These are phyloP conservation scores for Melitaea cinxia DNA, from an alignment of 1,140 invertebrate species.

Conservation along the genomic window DNA sequence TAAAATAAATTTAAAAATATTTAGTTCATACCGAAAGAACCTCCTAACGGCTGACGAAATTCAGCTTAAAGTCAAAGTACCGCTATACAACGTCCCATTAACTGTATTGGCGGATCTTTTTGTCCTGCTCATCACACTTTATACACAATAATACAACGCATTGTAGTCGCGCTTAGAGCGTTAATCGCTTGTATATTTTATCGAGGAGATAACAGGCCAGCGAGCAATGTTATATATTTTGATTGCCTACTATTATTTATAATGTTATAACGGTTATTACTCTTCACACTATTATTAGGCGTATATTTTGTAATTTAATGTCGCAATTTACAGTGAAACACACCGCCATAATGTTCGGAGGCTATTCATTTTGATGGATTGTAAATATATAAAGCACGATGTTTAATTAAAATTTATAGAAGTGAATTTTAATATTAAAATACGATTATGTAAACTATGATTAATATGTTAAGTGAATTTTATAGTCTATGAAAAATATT, in stretches of 20 bases:
- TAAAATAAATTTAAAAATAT: slow-evolving; percentile 1
- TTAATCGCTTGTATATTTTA: slow-evolving; percentile 40
- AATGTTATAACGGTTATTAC: slow-evolving; percentile 36
- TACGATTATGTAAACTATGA: neutral
- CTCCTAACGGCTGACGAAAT: slow-evolving; percentile 40
- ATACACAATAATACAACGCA: slow-evolving; percentile 32
- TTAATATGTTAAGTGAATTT: neutral
- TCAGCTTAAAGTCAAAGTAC: slow-evolving; percentile 49
- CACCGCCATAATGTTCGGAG: neutral
- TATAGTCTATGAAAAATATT: no score
- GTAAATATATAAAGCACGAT: slow-evolving; percentile 10
- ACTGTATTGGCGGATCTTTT: slow-evolving; percentile 47
- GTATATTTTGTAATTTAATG: slow-evolving; percentile 31
- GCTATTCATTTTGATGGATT: slow-evolving; percentile 13
- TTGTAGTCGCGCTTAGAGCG: slow-evolving; percentile 41
- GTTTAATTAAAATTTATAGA: slow-evolving; percentile 7
- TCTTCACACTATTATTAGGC: slow-evolving; percentile 34
- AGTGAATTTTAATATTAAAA: slow-evolving; percentile 7
- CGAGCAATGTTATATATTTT: slow-evolving; percentile 41
- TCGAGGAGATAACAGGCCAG: slow-evolving; percentile 25
- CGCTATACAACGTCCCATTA: slow-evolving; percentile 48
- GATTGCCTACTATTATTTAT: slow-evolving; percentile 45
- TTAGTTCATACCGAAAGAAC: neutral
- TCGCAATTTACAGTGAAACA: slow-evolving; percentile 21
- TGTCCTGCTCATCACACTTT: slow-evolving; percentile 24